Conservation (phyloP, 2,888 invertebrate species). For the Xiphydria camelus region DNA sequence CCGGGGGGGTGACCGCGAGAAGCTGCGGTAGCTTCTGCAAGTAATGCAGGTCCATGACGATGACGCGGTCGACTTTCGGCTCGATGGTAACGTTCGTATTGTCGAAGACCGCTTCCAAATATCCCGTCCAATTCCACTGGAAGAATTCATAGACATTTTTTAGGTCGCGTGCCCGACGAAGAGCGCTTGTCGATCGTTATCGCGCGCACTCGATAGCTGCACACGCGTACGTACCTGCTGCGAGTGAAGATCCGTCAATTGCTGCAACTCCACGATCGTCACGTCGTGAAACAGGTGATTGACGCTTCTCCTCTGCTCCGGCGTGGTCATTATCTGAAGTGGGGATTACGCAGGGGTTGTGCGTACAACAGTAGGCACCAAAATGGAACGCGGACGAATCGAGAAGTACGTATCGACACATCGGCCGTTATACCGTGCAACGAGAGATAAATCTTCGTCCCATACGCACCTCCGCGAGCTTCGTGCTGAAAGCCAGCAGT, state of each 20-base stretch:
- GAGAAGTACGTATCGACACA: no score
- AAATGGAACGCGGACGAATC: no score
- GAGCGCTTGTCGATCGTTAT: no score
- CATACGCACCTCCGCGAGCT: constrained; percentile 64
- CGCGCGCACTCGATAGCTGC: no score
- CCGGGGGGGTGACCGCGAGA: constrained; percentile 61
- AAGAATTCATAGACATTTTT: no score
- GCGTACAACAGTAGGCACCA: no score
- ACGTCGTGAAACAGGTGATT: constrained; percentile 69
- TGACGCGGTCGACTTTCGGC: constrained; percentile 62
- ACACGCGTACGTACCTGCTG: constrained; percentile 47
- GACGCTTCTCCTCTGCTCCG: constrained; percentile 66
- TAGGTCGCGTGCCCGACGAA: no score
- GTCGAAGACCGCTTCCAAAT: constrained; percentile 64
- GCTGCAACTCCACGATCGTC: constrained; percentile 61
- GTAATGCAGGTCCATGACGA: constrained; percentile 70
- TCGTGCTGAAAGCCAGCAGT: constrained; percentile 65
- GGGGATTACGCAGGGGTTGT: no score
- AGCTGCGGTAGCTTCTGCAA: constrained; percentile 65
- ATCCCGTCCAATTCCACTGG: constrained; percentile 69
- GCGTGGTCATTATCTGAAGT: constrained; percentile 67
- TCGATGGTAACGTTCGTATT: constrained; percentile 63
- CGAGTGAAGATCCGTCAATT: constrained; percentile 43
- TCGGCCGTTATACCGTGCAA: constrained; percentile 28
- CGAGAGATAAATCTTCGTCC: no score